These are phyloP conservation scores for Drosophila pullipes DNA, from an alignment of 2,888 invertebrate genomes.

Conservation along the genomic window DNA sequence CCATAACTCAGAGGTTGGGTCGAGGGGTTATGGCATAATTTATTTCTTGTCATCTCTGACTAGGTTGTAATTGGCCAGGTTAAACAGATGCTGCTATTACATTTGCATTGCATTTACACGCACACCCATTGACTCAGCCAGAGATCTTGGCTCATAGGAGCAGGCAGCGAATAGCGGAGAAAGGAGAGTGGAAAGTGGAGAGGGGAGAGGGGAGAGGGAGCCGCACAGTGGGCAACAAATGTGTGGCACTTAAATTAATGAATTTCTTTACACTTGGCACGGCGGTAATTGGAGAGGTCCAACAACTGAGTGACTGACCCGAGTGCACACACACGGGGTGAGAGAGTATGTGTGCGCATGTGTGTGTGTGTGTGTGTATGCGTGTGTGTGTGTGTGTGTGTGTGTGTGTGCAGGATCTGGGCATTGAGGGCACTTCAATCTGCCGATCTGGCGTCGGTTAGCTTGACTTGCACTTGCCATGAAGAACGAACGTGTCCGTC, in stretches of 20 bases:
- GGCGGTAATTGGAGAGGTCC: slow-evolving; percentile 56
- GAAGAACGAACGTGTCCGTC: slow-evolving; percentile 7
- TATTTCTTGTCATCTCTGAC: slow-evolving; percentile 26
- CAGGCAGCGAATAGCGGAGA: not conserved
- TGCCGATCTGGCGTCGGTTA: slow-evolving; percentile 46
- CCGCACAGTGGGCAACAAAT: slow-evolving; percentile 77
- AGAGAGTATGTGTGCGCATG: not conserved
- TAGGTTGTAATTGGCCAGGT: slow-evolving; percentile 43
- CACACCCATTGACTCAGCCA: slow-evolving; percentile 1
- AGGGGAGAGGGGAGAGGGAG: slow-evolving; percentile 2
- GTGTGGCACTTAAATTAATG: slow-evolving; percentile 81
- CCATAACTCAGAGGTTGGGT: not conserved
- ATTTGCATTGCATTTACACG: slow-evolving; percentile 30
- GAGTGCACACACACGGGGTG: not conserved
- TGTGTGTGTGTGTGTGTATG: too few species aligned
- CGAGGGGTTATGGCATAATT: slow-evolving; percentile 25
- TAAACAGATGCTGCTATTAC: slow-evolving; percentile 34
- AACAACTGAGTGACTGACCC: slow-evolving; percentile 55
- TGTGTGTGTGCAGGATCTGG: slow-evolving; percentile 8
- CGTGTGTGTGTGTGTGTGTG: not conserved
- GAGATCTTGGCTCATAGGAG: not conserved
- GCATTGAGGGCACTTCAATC: slow-evolving; percentile 47
- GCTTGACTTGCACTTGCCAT: slow-evolving; percentile 23
- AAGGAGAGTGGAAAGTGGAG: too few species aligned
- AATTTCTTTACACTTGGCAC: slow-evolving; percentile 79